Evolutionary conservation across 2,113 vertebrate genomes (phyloP).

Genomic region (Campylomormyrus tamandua): DNA sequence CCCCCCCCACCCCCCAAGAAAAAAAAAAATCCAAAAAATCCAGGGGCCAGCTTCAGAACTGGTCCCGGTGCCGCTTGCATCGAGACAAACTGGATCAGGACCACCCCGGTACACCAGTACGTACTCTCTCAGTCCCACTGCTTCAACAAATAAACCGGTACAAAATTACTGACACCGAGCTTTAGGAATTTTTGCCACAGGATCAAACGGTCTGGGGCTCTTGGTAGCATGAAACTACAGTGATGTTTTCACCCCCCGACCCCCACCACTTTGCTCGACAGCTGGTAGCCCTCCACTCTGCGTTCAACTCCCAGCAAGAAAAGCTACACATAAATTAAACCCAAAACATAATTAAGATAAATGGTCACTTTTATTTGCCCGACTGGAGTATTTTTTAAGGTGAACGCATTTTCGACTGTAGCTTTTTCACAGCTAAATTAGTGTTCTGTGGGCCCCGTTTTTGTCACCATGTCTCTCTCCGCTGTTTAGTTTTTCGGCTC

Average conservation of each 20-base stretch:
- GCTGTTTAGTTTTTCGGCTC: background rate
- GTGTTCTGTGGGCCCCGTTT: background rate
- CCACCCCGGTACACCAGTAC: background rate
- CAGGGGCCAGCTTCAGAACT: background rate
- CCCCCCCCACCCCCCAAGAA: background rate
- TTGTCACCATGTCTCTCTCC: background rate
- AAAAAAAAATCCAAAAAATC: background rate
- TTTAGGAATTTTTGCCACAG: slow-evolving; percentile 17
- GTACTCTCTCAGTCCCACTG: background rate
- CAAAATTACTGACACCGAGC: slow-evolving; percentile 7
- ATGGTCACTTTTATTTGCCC: slow-evolving; percentile 14
- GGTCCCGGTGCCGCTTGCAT: background rate
- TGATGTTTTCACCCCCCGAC: background rate
- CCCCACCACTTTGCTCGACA: background rate
- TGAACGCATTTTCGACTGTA: background rate
- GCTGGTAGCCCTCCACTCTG: slow-evolving; percentile 9
- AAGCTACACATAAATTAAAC: slow-evolving; percentile 16
- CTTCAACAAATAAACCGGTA: slow-evolving; percentile 7
- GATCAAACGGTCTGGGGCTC: background rate
- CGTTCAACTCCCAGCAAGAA: slow-evolving; percentile 3
- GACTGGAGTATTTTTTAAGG: slow-evolving; percentile 1
- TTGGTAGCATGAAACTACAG: slow-evolving; percentile 3
- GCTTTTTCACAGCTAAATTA: background rate
- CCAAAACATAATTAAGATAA: slow-evolving; percentile 16
- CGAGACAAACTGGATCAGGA: background rate